A percentile compares a stretch with the other conserved stretches of the same genome.
phyloP scores from a whole-genome alignment of 2,797 vertebrate species.

The Enoplosus armatus region DNA sequence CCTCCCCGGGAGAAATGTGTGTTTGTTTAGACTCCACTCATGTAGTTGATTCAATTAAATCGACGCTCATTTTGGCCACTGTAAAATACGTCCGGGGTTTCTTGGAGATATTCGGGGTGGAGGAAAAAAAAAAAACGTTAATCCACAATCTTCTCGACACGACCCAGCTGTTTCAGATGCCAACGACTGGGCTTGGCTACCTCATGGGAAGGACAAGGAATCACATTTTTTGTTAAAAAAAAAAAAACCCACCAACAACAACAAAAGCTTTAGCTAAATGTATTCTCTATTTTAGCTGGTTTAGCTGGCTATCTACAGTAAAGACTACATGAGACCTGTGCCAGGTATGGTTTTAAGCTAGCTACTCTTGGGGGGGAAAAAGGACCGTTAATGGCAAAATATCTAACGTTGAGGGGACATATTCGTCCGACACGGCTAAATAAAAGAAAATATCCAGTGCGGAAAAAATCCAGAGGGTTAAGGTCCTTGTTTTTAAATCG shows the following conservation, averaged over 20 bases:
- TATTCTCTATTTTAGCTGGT: background rate
- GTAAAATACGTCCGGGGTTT: conserved; percentile 36
- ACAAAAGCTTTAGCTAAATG: conserved; percentile 6
- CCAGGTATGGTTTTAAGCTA: conserved; percentile 44
- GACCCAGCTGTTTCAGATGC: conserved; percentile 70
- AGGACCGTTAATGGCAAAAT: conserved; percentile 24
- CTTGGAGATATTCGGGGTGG: background rate
- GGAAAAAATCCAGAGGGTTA: conserved; percentile 24
- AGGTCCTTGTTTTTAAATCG: conserved; percentile 4
- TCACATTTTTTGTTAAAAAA: conserved; percentile 59
- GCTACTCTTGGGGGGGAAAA: conserved; percentile 6
- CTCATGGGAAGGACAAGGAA: conserved; percentile 43
- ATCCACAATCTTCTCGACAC: conserved; percentile 70
- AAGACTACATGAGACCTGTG: conserved; percentile 36
- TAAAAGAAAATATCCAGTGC: conserved; percentile 43
- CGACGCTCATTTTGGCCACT: conserved; percentile 68
- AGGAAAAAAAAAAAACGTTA: conserved; percentile 25
- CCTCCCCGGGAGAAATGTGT: conserved; percentile 5
- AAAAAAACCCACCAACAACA: no score
- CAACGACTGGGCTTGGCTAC: conserved; percentile 51
- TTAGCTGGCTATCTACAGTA: background rate
- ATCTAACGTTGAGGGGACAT: background rate
- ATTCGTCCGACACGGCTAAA: conserved; percentile 25
- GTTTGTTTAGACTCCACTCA: conserved; percentile 67
- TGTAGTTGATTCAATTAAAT: conserved; percentile 69